Conservation (phyloP, 92 coral and sea anemone species). For the Plumapathes pennacea region DNA sequence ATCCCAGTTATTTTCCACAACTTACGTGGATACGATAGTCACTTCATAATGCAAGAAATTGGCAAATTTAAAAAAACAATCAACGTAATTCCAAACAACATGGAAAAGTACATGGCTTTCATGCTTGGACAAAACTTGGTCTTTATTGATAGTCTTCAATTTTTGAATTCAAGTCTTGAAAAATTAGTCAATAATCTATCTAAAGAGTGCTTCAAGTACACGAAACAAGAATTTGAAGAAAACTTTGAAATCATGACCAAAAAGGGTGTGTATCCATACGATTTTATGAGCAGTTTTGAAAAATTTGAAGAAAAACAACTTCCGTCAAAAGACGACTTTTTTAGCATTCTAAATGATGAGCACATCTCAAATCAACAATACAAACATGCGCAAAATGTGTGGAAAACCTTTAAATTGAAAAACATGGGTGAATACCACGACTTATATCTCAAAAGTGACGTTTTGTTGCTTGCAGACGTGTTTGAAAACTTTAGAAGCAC, state of each 20-base stretch:
- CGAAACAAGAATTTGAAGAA: no score
- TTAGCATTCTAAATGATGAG: no score
- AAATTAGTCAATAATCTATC: slow-evolving; percentile 10
- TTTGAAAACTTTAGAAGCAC: slow-evolving; percentile 37
- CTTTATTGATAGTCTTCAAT: slow-evolving; percentile 16
- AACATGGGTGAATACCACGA: slow-evolving; percentile 55
- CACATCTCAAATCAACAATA: not conserved
- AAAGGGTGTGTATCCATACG: slow-evolving; percentile 20
- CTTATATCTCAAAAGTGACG: slow-evolving; percentile 15
- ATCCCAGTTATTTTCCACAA: no score
- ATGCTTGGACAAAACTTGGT: slow-evolving; percentile 1
- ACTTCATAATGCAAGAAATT: no score
- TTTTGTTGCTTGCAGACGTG: slow-evolving; percentile 22
- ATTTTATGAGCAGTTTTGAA: not conserved
- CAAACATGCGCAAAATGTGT: not conserved
- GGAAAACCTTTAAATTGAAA: no score
- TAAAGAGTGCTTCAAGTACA: not conserved
- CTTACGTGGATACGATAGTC: no score
- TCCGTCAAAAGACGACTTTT: no score
- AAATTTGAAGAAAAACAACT: no score
- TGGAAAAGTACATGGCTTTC: slow-evolving; percentile 24
- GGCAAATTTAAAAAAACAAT: not conserved
- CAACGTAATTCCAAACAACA: slow-evolving; percentile 4
- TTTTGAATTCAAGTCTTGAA: slow-evolving; percentile 4
- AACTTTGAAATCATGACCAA: not conserved